Base-by-base conservation (phyloP, 2,797 vertebrate genomes). In the Myoxocephalus aenaeus region DNA sequence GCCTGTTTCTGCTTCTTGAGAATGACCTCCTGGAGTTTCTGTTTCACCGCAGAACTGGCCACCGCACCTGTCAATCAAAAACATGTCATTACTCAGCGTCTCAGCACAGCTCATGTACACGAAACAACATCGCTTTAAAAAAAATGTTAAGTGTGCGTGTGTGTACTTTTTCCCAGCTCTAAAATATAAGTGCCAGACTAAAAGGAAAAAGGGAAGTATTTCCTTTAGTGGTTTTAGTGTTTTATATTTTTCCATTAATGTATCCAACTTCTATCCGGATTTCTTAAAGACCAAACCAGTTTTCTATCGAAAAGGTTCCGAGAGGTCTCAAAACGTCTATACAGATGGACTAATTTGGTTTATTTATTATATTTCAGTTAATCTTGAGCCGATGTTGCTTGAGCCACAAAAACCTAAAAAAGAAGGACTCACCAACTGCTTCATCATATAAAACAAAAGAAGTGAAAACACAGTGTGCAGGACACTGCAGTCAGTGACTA, bases 11-110 rank as follows among this genome's bases (percentile, higher is more conserved):
- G 97, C 80, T 99, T 99, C 88, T 98, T 99, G 72, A 97, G 95
- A 82, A 99, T 98, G 84, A 99, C 97, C 86, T 98, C 96, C 0
- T 97, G 96, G 76, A 99, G 91, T 82, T 98, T 99, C 93, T 98
- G 96, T 87, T 98, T 99, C 54, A 99, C 98, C 75, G 95, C 94
- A 0, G 96, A 96, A 93, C 98, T 99, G 82, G 98, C 98, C 64
- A 98, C 97, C 0, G 97, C 97, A 89, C 97, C 98, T 99, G 91
- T 77, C 73, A 87, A 84, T 82, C 50, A 90, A 62, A 32, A 17
- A 25, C 46, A 86, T 15, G 82, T 94, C 91, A 96, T 95, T 95
- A 94, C 64, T 85, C 80, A 44, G 65, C 50, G 27, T 70, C 69
- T 70, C 20, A 13, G 38, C 73, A 63, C 68, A 40, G 67, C 79